phyloP scores from a whole-genome alignment of 2,113 vertebrate genomes.

The Platysteira castanea region DNA sequence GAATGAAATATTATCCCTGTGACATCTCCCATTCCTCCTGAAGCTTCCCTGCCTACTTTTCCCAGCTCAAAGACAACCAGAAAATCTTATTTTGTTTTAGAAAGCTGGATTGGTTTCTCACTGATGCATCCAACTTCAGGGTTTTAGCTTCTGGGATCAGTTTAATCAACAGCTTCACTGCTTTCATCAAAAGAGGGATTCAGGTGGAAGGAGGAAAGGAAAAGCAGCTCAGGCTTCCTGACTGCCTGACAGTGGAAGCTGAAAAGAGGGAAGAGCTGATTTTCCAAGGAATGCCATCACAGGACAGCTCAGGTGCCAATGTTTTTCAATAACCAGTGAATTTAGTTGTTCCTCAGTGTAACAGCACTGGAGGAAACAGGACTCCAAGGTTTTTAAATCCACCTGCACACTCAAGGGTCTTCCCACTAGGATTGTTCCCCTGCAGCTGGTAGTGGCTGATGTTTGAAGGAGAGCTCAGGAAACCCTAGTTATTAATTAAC shows the following conservation, averaged over 20 bases:
- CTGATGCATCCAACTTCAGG: background rate
- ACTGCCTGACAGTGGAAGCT: background rate
- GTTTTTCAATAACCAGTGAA: background rate
- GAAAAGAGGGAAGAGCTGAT: background rate
- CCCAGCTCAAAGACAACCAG: background rate
- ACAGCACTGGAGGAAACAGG: background rate
- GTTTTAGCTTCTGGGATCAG: background rate
- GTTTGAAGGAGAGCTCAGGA: background rate
- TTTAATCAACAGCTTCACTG: background rate
- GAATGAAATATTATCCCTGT: background rate
- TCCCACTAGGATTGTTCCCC: background rate
- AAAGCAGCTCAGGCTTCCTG: background rate
- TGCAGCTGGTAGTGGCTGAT: background rate
- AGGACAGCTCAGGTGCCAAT: background rate
- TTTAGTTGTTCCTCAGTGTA: background rate
- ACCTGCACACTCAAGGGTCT: background rate
- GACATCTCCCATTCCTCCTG: background rate
- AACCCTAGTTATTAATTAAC: background rate
- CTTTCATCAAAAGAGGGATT: background rate
- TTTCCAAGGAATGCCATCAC: background rate
- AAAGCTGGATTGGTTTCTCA: background rate
- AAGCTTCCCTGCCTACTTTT: background rate
- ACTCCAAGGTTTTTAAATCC: background rate
- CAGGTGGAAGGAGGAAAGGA: background rate
- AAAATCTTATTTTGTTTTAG: background rate